Evolutionary conservation across 1,140 invertebrate genomes (phyloP).

Genomic region (Heliconius congener): DNA sequence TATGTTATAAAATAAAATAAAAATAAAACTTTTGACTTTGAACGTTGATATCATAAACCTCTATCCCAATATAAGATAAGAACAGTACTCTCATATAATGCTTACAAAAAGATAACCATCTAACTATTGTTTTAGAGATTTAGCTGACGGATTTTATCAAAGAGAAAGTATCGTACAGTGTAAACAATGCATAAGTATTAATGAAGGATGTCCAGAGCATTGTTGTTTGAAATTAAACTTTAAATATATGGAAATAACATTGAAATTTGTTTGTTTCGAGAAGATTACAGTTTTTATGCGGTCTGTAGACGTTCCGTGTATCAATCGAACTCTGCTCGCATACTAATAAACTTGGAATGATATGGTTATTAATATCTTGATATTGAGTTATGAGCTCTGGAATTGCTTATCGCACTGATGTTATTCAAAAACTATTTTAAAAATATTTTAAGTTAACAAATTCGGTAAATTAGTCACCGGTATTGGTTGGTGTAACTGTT

Average conservation of each 20-base stretch:
- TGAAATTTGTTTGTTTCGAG: not conserved
- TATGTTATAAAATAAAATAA: not conserved
- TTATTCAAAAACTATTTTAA: not conserved
- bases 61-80: not conserved
- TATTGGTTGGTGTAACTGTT: too few relatives aligned
- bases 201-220: slow-evolving; percentile 12
- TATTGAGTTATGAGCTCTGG: slow-evolving; percentile 1
- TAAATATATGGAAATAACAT: not conserved
- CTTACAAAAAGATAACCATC: slow-evolving; percentile 4
- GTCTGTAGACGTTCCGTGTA: slow-evolving; percentile 37
- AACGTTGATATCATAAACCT: not conserved
- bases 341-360: slow-evolving; percentile 43
- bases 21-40: too few relatives aligned
- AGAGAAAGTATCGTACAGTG: slow-evolving; percentile 39
- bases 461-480: too few relatives aligned
- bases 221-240: not conserved
- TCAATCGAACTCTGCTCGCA: slow-evolving; percentile 39
- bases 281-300: slow-evolving; percentile 7
- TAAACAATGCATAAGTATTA: slow-evolving; percentile 35
- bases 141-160: slow-evolving; percentile 30
- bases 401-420: not conserved
- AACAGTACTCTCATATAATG: not conserved
- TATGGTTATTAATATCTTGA: slow-evolving; percentile 38
- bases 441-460: too few relatives aligned
- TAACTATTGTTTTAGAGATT: slow-evolving; percentile 27